These are phyloP conservation scores for Aurelia aurita DNA, from an alignment of 30 jellyfish, hydroid and myxozoan genomes.

Conservation along the genomic window DNA sequence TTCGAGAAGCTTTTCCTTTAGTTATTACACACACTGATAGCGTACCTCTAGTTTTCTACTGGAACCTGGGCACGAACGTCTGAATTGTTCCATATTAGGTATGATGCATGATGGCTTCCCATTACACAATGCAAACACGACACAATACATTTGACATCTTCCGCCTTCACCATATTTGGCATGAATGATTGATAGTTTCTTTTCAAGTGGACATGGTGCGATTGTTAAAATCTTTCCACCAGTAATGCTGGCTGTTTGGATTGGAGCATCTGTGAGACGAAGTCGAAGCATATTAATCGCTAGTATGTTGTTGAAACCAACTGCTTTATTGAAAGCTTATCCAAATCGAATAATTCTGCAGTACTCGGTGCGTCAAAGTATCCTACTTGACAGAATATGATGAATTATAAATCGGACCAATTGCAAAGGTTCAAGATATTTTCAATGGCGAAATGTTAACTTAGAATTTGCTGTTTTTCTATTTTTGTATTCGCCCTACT, in stretches of 20 bases:
- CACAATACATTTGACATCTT: constrained; percentile 74
- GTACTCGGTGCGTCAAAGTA: too few species aligned
- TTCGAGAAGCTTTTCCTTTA: too few species aligned
- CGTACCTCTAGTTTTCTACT: constrained; percentile 64
- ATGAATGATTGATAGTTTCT: constrained; percentile 63
- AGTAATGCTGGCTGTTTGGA: constrained; percentile 27
- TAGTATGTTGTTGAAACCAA: too few species aligned
- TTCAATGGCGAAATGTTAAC: too few species aligned
- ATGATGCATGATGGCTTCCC: constrained; percentile 80
- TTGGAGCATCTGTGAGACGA: constrained; percentile 42
- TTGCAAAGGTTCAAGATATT: too few species aligned
- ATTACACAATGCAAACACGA: constrained; percentile 81
- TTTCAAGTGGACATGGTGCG: constrained; percentile 68
- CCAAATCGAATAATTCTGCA: too few species aligned
- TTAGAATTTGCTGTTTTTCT: too few species aligned
- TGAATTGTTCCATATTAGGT: constrained; percentile 77
- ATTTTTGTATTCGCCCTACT: too few species aligned
- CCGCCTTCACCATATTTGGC: constrained; percentile 79
- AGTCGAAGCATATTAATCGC: not conserved
- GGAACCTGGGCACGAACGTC: constrained; percentile 80
- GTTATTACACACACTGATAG: constrained; percentile 59
- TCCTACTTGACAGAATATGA: too few species aligned
- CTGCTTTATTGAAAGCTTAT: too few species aligned
- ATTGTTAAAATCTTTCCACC: constrained; percentile 53
- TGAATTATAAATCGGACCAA: too few species aligned